Evolutionary conservation across 2,113 vertebrate species (phyloP).

Genomic region (Tragelaphus imberbis): DNA sequence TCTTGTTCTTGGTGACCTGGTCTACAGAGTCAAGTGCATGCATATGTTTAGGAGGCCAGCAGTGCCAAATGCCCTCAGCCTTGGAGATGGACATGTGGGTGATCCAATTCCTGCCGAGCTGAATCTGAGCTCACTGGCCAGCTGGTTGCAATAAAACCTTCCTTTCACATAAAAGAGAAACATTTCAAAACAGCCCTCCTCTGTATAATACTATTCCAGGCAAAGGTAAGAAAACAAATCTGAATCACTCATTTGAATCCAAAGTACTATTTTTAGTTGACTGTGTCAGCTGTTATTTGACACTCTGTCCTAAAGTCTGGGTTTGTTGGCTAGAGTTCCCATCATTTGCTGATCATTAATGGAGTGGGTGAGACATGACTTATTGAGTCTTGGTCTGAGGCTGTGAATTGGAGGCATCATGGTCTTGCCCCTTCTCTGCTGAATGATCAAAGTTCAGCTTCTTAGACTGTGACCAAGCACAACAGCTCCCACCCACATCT

Average conservation of each 20-base stretch:
- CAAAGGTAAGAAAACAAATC: constrained; percentile 32
- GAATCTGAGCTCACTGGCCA: constrained; percentile 15
- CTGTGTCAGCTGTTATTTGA: constrained; percentile 48
- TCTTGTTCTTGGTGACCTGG: background rate
- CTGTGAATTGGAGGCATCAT: background rate
- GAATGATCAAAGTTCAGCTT: constrained; percentile 5
- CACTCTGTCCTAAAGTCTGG: constrained; percentile 10
- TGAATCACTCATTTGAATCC: constrained; percentile 60
- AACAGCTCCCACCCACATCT: background rate
- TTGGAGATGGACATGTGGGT: background rate
- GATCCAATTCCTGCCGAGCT: background rate
- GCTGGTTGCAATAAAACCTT: constrained; percentile 43
- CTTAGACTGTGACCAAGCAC: background rate
- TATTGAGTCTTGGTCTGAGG: constrained; percentile 28
- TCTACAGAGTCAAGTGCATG: background rate
- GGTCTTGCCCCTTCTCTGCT: background rate
- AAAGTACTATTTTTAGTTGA: constrained; percentile 58
- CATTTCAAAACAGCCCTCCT: background rate
- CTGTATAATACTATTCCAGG: background rate
- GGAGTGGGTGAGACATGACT: constrained; percentile 28
- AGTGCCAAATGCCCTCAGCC: background rate
- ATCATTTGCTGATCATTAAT: constrained; percentile 58
- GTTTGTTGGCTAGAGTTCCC: constrained; percentile 24
- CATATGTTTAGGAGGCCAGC: background rate
- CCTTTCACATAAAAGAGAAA: constrained; percentile 21